phyloP scores from a whole-genome alignment of 2,888 invertebrate genomes.

The Micoletzkya japonica region DNA sequence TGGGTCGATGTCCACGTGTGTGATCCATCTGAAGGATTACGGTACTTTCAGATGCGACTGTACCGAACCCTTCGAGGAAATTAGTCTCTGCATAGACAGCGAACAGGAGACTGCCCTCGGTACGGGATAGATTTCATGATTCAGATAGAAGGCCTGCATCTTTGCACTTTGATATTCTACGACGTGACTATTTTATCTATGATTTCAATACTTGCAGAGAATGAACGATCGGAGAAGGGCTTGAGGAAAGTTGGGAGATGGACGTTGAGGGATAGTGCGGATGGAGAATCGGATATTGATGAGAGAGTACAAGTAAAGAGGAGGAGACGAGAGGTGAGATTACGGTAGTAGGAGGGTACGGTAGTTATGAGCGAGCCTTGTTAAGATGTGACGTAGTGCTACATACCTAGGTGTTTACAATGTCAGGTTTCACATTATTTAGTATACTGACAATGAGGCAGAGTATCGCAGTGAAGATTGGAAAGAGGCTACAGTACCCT shows the following conservation, averaged over 20 bases:
- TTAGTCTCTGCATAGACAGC: slow-evolving; percentile 1
- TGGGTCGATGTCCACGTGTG: too few relatives aligned
- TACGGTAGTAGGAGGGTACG: too few relatives aligned
- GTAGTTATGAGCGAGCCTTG: neutral
- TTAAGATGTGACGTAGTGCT: neutral
- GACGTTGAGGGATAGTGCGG: slow-evolving; percentile 15
- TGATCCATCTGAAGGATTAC: too few relatives aligned
- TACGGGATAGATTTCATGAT: too few relatives aligned
- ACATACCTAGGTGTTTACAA: neutral
- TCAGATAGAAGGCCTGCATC: too few relatives aligned
- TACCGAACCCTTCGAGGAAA: slow-evolving; percentile 6
- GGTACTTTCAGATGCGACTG: slow-evolving; percentile 18
- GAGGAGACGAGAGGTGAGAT: slow-evolving; percentile 4
- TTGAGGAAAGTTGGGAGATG: slow-evolving; percentile 9
- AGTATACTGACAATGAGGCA: too few relatives aligned
- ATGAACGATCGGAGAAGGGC: too few relatives aligned
- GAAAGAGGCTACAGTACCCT: neutral
- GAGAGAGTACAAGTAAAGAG: slow-evolving; percentile 7
- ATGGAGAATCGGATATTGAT: slow-evolving; percentile 25
- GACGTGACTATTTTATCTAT: too few relatives aligned
- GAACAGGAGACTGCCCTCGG: too few relatives aligned
- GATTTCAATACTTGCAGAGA: too few relatives aligned
- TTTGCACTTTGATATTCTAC: too few relatives aligned
- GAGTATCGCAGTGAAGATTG: too few relatives aligned
- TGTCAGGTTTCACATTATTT: neutral